Base-by-base conservation (phyloP, 2,113 vertebrate genomes). In the Herpetotheres cachinnans region DNA sequence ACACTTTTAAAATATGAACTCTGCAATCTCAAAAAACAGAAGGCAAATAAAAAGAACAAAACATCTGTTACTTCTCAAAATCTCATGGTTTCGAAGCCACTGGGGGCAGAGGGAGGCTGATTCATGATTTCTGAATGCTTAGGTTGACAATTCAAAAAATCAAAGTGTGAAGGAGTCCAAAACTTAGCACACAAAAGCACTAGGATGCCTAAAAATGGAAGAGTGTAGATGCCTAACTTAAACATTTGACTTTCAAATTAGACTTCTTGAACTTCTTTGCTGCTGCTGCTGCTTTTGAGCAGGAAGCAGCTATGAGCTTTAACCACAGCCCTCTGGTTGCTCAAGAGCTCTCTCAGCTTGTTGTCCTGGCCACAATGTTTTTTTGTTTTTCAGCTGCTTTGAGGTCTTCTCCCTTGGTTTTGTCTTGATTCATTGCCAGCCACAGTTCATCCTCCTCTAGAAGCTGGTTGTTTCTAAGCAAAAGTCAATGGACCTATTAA, bases 1-100 rank as follows among this genome's bases (percentile, higher is more conserved):
- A 85, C 54, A 58, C 72, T 90, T 95, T 72, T 62, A 91, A 91
- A 96, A 96, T 71, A 91, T 40, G 74, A 94, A 95, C 66, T 95
- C 81, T 62, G 77, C 81, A 95, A 79, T 66, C 70, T 95, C 52
- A 91, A 84, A 93, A 96, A 92, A 27, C 93, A 97, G 89, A 92
- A 96, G 81, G 77, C 49, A 95, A 95, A 93, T 91, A 89, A 91
- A 95, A 92, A 95, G 81, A 93, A 82, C 29, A 84, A 96, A 95
- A 95, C 94, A 97, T 96, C 95, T 96, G 93, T 96, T 95, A 89
- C 54, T 94, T 95, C 73, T 97, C 95, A 96, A 97, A 92, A 92
- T 84, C 83, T 82, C 32, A 62, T 85, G 77, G 54, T 85, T 95
- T 91, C 73, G 91, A 95, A 91, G 93, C 83, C 97, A 89, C 93